A percentile compares a stretch with the other conserved stretches of the same genome.
Evolutionary conservation across 1,140 invertebrate genomes (phyloP).

Genomic region (Apis florea): DNA sequence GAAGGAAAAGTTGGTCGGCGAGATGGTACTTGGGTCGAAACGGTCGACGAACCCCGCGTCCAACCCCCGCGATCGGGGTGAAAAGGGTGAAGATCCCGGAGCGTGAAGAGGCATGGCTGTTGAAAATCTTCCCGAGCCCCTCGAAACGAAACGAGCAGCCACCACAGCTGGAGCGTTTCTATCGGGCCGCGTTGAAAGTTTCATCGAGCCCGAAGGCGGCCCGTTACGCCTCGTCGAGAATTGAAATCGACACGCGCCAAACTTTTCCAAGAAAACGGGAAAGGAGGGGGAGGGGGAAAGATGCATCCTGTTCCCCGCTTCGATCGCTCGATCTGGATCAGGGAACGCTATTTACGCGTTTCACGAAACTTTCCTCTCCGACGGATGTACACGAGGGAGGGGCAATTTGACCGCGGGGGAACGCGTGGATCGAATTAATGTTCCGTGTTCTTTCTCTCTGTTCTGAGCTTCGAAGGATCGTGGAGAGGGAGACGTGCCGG

Average conservation of each 20-base stretch:
- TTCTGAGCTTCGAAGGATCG: background rate
- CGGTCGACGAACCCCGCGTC: slow-evolving; percentile 17
- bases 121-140: background rate
- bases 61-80: slow-evolving; percentile 34
- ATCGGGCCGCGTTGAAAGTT: slow-evolving; percentile 42
- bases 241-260: slow-evolving; percentile 13
- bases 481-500: background rate
- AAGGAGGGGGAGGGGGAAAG: too few relatives aligned
- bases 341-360: background rate
- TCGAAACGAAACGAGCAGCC: background rate
- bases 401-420: background rate
- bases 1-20: background rate
- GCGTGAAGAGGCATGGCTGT: background rate
- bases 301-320: background rate
- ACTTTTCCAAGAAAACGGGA: too few relatives aligned
- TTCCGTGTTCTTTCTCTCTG: slow-evolving; percentile 3
- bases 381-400: background rate
- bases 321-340: background rate
- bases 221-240: background rate
- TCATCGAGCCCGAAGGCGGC: slow-evolving; percentile 27
- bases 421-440: background rate
- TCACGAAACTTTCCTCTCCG: background rate
- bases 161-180: slow-evolving; percentile 14
- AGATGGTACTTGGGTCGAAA: slow-evolving; percentile 21
- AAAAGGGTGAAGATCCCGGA: slow-evolving; percentile 34